Conservation (phyloP, 2,797 vertebrate genomes). For the Semotilus atromaculatus region DNA sequence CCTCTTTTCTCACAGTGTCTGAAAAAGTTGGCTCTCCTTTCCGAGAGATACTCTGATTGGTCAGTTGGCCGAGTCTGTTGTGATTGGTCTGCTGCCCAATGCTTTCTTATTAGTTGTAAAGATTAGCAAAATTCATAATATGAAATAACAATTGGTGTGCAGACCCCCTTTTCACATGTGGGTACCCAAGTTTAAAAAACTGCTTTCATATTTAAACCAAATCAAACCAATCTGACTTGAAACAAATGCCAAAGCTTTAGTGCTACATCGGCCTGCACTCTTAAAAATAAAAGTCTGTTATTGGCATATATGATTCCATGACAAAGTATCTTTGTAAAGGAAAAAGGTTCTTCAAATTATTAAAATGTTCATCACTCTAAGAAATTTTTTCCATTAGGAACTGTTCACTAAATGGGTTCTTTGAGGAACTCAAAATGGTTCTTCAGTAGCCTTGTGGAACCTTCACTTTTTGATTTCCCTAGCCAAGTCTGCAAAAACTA, state of each 20-base stretch:
- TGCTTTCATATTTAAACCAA: background rate
- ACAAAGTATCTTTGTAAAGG: background rate
- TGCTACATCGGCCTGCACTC: background rate
- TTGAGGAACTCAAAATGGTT: background rate
- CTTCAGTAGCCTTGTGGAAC: background rate
- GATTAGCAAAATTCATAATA: background rate
- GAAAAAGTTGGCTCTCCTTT: background rate
- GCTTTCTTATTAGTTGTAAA: background rate
- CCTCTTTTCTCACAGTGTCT: background rate
- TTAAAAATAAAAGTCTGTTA: background rate
- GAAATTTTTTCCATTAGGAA: background rate
- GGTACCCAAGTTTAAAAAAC: background rate
- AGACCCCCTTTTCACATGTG: background rate
- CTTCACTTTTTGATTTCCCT: background rate
- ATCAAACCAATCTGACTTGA: background rate
- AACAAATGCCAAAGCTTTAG: background rate
- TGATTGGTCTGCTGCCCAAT: background rate
- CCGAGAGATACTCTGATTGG: background rate
- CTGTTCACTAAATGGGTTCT: background rate
- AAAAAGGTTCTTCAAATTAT: background rate
- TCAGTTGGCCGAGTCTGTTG: background rate
- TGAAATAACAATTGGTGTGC: background rate
- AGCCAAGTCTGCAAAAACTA: background rate
- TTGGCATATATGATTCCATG: background rate
- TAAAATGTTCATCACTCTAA: background rate